Percentiles rank a stretch among this genome's conserved stretches.
These are phyloP conservation scores for Halocynthia roretzi DNA, from an alignment of 23 tunicate species.

Conservation along the genomic window DNA sequence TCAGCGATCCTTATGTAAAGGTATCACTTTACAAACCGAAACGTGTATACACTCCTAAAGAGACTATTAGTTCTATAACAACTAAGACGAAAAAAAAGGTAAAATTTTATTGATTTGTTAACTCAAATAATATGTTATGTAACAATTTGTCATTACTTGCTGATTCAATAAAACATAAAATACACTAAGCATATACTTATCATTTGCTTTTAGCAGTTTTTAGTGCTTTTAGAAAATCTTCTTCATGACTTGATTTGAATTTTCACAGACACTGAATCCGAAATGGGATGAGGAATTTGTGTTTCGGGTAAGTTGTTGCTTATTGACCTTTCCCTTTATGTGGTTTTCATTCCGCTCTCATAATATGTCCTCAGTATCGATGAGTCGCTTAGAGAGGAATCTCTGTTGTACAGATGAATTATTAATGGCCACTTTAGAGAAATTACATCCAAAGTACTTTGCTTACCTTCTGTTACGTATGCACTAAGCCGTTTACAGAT, in stretches of 20 bases:
- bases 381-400: too few species aligned
- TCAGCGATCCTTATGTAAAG: constrained; percentile 82
- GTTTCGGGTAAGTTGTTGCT: constrained; percentile 46
- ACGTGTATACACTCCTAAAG: constrained; percentile 32
- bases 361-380: too few species aligned
- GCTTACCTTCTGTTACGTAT: too few species aligned
- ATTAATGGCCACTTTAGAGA: too few species aligned
- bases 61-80: constrained; percentile 15
- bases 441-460: too few species aligned
- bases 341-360: too few species aligned
- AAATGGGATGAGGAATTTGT: constrained; percentile 75
- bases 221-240: not conserved
- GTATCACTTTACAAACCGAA: constrained; percentile 68
- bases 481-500: too few species aligned
- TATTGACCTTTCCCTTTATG: too few species aligned
- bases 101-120: not conserved
- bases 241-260: not conserved
- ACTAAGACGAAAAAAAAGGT: constrained; percentile 86
- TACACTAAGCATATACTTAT: not conserved
- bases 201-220: not conserved
- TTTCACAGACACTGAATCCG: constrained; percentile 81
- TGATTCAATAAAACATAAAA: too few species aligned
- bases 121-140: too few species aligned
- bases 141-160: too few species aligned
- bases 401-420: too few species aligned